Percentiles rank a stretch among this genome's conserved stretches.
Conservation (phyloP, 2,797 vertebrate species). For the Todus mexicanus region DNA sequence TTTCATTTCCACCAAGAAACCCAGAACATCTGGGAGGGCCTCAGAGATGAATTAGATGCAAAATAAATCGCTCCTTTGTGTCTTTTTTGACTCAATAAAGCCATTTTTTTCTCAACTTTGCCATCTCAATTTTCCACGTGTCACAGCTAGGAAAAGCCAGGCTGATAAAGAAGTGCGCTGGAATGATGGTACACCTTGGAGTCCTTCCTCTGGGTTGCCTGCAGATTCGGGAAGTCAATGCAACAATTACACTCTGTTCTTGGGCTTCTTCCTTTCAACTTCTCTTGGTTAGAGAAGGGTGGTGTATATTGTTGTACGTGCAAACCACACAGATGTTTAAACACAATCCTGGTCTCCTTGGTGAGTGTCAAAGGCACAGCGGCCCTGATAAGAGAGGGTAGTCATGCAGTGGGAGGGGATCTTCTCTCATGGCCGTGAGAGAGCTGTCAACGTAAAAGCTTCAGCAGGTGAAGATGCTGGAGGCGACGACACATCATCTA, state of each 20-base stretch:
- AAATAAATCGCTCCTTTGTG: neutral
- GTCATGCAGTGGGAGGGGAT: neutral
- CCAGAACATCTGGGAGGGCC: neutral
- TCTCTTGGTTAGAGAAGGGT: neutral
- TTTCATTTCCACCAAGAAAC: slow-evolving; percentile 17
- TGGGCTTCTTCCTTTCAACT: neutral
- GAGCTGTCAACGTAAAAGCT: neutral
- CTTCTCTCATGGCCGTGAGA: neutral
- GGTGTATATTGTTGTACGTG: neutral
- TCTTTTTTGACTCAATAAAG: neutral
- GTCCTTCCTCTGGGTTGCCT: neutral
- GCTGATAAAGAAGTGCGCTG: neutral
- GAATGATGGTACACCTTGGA: neutral
- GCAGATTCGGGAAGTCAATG: neutral
- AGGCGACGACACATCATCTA: neutral
- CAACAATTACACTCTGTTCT: neutral
- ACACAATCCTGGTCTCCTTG: neutral
- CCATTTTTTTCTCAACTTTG: neutral
- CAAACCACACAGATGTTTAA: neutral
- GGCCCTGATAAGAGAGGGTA: neutral
- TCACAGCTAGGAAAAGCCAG: neutral
- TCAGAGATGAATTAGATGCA: neutral
- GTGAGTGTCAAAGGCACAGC: neutral
- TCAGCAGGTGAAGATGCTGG: neutral
- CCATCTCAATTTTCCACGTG: neutral